These are phyloP conservation scores for Tauraco erythrolophus DNA, from an alignment of 2,113 vertebrate species.

Conservation along the genomic window DNA sequence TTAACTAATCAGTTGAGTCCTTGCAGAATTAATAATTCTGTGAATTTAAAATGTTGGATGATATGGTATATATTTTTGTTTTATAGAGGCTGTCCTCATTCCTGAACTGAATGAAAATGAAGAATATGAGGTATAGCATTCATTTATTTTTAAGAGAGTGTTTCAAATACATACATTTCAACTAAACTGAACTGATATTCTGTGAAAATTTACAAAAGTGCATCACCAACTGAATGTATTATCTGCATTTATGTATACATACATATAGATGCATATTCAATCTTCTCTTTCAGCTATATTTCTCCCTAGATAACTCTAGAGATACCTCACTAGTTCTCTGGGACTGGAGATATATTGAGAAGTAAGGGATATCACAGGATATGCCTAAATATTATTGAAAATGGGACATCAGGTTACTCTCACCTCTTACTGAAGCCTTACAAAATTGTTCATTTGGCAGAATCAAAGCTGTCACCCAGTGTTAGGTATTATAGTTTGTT, in stretches of 20 bases:
- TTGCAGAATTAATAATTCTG: slow-evolving; percentile 12
- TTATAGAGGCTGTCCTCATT: slow-evolving; percentile 80
- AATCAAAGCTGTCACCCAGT: neutral
- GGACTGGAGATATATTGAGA: neutral
- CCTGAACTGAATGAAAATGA: slow-evolving; percentile 80
- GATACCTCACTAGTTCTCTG: neutral
- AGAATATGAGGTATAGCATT: slow-evolving; percentile 81
- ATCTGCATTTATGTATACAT: neutral
- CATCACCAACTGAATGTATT: neutral
- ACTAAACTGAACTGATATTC: neutral
- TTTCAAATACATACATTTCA: neutral
- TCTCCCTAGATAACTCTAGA: neutral
- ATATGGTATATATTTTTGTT: slow-evolving; percentile 69
- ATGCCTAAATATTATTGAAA: neutral
- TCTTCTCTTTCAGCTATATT: neutral
- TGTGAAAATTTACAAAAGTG: neutral
- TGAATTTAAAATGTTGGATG: slow-evolving; percentile 43
- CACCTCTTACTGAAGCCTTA: neutral
- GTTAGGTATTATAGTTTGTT: neutral
- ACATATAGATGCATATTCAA: neutral
- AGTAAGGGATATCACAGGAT: neutral
- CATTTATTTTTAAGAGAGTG: slow-evolving; percentile 3
- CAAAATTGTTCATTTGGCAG: neutral
- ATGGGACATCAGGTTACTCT: neutral
- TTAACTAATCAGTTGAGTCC: neutral